phyloP scores from a whole-genome alignment of 2,797 vertebrate genomes.

The Moxostoma hubbsi region DNA sequence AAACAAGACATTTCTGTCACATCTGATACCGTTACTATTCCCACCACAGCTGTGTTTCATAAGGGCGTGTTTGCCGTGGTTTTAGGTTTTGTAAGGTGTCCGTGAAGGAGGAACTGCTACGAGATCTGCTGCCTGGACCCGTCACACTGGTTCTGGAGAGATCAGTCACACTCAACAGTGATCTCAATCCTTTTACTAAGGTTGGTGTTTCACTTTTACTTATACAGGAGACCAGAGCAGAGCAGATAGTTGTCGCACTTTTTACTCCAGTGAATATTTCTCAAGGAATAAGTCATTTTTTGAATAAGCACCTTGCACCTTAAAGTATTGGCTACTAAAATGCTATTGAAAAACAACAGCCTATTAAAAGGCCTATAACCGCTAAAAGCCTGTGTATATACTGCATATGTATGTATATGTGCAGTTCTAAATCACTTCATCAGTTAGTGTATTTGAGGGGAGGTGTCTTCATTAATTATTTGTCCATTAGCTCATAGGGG shows the following conservation, averaged over 20 bases:
- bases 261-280: too few relatives aligned
- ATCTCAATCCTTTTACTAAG: constrained; percentile 91
- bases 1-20: too few relatives aligned
- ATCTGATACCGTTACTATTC: too few relatives aligned
- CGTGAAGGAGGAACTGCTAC: constrained; percentile 81
- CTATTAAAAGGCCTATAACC: too few relatives aligned
- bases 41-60: neutral
- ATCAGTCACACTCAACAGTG: constrained; percentile 82
- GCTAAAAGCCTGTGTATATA: neutral
- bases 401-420: neutral
- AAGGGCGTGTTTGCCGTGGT: neutral
- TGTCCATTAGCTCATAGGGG: constrained; percentile 86
- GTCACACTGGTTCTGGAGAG: constrained; percentile 92
- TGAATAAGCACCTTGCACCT: too few relatives aligned
- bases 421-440: neutral
- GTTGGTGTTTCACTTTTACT: constrained; percentile 65
- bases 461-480: neutral
- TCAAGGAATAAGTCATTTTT: too few relatives aligned
- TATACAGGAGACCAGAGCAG: neutral
- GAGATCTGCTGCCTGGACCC: constrained; percentile 89
- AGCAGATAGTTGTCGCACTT: too few relatives aligned
- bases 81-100: constrained; percentile 86
- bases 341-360: too few relatives aligned
- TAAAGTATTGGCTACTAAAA: too few relatives aligned
- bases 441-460: neutral